Percentiles rank a stretch among this genome's conserved stretches.
These are phyloP conservation scores for Rotaria macrura DNA, from an alignment of 2,888 invertebrate species.

Conservation along the genomic window DNA sequence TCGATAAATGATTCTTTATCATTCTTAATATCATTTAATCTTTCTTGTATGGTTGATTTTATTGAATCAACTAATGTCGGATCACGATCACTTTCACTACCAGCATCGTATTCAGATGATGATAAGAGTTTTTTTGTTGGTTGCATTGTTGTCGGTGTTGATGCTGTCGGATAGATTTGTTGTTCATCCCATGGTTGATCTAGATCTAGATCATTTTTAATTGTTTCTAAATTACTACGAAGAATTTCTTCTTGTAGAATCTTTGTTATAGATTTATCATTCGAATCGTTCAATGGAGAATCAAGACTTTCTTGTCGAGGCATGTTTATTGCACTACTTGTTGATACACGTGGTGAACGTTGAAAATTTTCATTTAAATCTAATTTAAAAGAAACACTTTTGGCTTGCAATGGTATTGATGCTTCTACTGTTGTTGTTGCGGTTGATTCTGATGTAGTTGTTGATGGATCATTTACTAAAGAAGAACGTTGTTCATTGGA, in stretches of 20 bases:
- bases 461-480: not conserved
- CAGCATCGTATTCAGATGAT: not conserved
- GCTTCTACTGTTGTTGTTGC: not conserved
- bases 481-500: not conserved
- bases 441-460: not conserved
- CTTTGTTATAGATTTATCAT: not conserved
- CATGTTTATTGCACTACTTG: not conserved
- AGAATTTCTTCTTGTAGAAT: not conserved
- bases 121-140: not conserved
- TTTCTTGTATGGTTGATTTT: not conserved
- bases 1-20: not conserved
- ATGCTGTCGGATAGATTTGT: not conserved
- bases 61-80: not conserved
- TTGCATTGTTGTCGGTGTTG: not conserved
- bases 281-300: not conserved
- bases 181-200: too few relatives aligned
- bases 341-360: conserved; percentile 4
- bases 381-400: conserved; percentile 17
- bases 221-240: not conserved
- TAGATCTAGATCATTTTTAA: not conserved
- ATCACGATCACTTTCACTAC: conserved; percentile 18
- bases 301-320: conserved; percentile 1
- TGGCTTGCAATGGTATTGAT: too few relatives aligned
- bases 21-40: not conserved
- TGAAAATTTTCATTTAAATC: not conserved